phyloP scores from a whole-genome alignment of 2,113 vertebrate genomes.

The Callithrix jacchus region DNA sequence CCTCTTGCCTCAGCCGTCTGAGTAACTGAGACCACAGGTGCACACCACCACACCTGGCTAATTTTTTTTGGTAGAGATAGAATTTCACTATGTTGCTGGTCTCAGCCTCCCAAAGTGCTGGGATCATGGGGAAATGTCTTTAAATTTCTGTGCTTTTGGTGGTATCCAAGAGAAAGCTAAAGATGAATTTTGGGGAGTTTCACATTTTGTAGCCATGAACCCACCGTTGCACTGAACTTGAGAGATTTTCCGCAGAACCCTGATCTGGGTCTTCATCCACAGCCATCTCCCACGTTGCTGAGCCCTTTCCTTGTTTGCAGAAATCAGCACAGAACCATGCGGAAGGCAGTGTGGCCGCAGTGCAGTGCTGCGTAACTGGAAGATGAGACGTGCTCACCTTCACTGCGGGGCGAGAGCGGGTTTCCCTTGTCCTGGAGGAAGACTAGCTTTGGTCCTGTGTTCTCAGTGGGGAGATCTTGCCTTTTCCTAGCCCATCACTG shows the following conservation, averaged over 20 bases:
- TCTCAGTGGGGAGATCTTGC: not conserved
- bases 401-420: not conserved
- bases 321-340: not conserved
- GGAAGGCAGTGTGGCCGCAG: not conserved
- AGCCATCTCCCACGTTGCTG: not conserved
- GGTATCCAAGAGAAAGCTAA: not conserved
- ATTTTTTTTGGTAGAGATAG: too few species aligned
- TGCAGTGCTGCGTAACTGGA: not conserved
- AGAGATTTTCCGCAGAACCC: not conserved
- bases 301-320: not conserved
- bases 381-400: not conserved
- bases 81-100: too few species aligned
- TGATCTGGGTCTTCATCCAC: not conserved
- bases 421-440: not conserved
- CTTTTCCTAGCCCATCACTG: not conserved
- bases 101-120: too few species aligned
- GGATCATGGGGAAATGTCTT: not conserved
- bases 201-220: fast-evolving
- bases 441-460: not conserved
- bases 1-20: too few species aligned
- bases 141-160: not conserved
- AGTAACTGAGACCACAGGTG: too few species aligned
- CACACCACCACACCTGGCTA: too few species aligned
- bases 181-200: not conserved
- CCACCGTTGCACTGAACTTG: too few species aligned